phyloP scores from a whole-genome alignment of 2,888 invertebrate genomes.

The Onthophagus sagittarius region DNA sequence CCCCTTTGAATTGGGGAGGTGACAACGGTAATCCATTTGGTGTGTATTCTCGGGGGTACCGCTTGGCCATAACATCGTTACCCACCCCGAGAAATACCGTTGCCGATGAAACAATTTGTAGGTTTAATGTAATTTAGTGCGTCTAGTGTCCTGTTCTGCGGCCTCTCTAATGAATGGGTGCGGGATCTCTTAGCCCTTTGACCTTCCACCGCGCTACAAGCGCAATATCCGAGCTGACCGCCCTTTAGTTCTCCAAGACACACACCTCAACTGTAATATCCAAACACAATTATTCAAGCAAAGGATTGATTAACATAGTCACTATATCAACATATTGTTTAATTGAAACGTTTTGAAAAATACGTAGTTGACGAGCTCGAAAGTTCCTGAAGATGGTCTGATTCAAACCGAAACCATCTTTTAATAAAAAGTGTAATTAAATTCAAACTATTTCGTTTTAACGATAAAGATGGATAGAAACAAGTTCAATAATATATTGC shows the following conservation, averaged over 20 bases:
- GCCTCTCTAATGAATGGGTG: conserved; percentile 31
- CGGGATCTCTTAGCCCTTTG: conserved; percentile 26
- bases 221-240: conserved; percentile 25
- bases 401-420: too few species aligned
- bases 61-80: conserved; percentile 31
- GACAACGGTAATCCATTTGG: background rate
- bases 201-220: conserved; percentile 30
- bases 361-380: too few species aligned
- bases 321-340: background rate
- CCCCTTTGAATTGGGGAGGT: too few species aligned
- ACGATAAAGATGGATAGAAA: too few species aligned
- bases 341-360: too few species aligned
- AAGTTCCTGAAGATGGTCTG: too few species aligned
- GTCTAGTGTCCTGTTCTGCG: conserved; percentile 36
- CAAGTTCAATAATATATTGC: too few species aligned
- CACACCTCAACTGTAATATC: background rate
- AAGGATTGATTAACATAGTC: background rate
- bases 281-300: background rate
- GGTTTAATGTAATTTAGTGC: conserved; percentile 36
- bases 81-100: conserved; percentile 30
- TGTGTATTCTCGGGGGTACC: conserved; percentile 10
- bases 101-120: conserved; percentile 36
- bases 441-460: too few species aligned
- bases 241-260: background rate
- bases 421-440: too few species aligned